A percentile compares a stretch with the other conserved stretches of the same genome.
Conservation (phyloP, 1,140 invertebrate species). For the Drosophila hydei region DNA sequence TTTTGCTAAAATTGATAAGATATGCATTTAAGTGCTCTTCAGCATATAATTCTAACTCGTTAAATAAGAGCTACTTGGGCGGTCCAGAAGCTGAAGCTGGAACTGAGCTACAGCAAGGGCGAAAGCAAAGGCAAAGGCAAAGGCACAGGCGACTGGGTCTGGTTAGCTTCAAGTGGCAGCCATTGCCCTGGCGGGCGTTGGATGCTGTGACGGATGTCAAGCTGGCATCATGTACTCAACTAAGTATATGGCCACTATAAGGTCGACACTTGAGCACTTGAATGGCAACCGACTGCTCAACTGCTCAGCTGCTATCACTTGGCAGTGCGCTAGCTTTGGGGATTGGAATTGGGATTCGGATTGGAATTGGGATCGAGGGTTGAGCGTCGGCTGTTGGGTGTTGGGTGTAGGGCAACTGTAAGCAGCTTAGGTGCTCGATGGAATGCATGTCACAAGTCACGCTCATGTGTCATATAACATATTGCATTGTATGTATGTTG, state of each 20-base stretch:
- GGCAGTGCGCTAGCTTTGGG: not conserved
- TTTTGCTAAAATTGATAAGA: too few species aligned
- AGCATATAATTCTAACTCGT: too few species aligned
- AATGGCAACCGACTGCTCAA: slow-evolving; percentile 6
- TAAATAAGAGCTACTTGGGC: not conserved
- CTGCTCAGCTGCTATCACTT: not conserved
- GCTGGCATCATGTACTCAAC: slow-evolving; percentile 24
- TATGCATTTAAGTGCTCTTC: too few species aligned
- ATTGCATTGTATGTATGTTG: not conserved
- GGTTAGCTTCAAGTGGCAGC: slow-evolving; percentile 14
- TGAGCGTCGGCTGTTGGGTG: not conserved
- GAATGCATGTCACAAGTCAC: slow-evolving; percentile 18
- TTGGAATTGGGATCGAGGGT: not conserved
- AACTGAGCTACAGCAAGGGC: slow-evolving; percentile 4
- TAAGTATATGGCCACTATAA: slow-evolving; percentile 37
- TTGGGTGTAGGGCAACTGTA: slow-evolving; percentile 2
- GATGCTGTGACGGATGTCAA: slow-evolving; percentile 30
- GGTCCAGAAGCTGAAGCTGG: not conserved
- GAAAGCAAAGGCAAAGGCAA: not conserved
- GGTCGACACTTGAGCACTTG: slow-evolving; percentile 31
- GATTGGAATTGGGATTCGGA: not conserved
- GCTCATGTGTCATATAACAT: slow-evolving; percentile 21
- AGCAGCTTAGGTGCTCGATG: slow-evolving; percentile 25
- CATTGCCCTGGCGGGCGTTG: not conserved
- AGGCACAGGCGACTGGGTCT: not conserved